Base-by-base conservation (phyloP, 2,888 invertebrate species). In the Psylliodes chrysocephalus region DNA sequence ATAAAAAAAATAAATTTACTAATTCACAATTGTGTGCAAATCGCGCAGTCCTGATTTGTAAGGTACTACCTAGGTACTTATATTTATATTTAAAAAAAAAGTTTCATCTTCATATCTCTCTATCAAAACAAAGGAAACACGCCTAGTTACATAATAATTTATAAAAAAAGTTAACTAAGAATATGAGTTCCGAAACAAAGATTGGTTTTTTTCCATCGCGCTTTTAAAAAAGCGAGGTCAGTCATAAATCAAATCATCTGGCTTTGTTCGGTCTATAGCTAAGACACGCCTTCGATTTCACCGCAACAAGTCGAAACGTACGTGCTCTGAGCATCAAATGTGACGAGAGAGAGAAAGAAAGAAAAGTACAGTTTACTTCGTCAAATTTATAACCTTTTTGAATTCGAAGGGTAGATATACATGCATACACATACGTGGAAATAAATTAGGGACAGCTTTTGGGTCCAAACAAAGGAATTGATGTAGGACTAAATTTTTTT, bases 161-260 rank as follows among this genome's bases (percentile, higher is more conserved):
- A 10, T n/a, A 22, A n/a, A 33, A 47, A 47, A n/a, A 44, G 42
- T 30, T 14, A 18, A 44, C 44, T 44, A 59, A 35, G 19, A 47
- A 28, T 47, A 17, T 38, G 18, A 35, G 33, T 35, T 56, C 46
- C 46, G 33, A 49, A 57, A 57, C 57, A 57, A 47, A 6, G 59
- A 59, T 49, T 35, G 59, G 38, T 40, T 47, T 59, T 49, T 59
- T 59, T 59, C 38, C 49, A 49, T 40, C 10, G 49, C 49, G n/a
- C 12, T 40, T 46, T 33, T 38, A 47, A 57, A 57, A 57, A 44
- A 55, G 59, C 59, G 59, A 59, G 59, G 59, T 59, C 59, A 59
- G n/a, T 51, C 25, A 40, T 59, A 59, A 59, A 59, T 59, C 59
- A 59, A 59, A 59, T 59, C 59, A 59, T 59, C 59, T 59, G 59